Conservation (phyloP, 2,888 invertebrate species). For the Epistrophe grossulariae region DNA sequence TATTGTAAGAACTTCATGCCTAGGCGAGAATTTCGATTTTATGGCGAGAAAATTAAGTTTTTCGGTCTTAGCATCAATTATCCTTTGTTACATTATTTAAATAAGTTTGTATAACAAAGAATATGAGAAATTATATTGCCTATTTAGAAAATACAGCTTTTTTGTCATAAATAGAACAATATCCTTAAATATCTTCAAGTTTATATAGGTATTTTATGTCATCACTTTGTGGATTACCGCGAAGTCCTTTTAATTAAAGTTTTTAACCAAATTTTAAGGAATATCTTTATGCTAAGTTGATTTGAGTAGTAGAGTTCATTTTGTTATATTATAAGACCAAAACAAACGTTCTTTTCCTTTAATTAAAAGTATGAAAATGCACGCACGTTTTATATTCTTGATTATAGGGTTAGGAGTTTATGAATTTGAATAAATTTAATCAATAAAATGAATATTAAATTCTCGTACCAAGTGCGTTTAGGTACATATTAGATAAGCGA, state of each 20-base stretch:
- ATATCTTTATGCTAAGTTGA: not conserved
- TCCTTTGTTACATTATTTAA: not conserved
- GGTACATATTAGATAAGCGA: not conserved
- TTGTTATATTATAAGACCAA: not conserved
- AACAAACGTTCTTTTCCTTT: not conserved
- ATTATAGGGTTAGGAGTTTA: not conserved
- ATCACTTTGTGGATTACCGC: constrained; percentile 1
- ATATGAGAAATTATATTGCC: not conserved
- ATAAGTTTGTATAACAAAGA: not conserved
- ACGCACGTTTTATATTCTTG: not conserved
- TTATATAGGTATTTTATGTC: not conserved
- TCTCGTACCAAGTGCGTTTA: no score
- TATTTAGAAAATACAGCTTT: not conserved
- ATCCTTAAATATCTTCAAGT: not conserved
- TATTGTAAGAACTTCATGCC: no score
- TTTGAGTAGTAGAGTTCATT: not conserved
- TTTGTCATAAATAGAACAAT: not conserved
- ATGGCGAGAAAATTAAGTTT: not conserved
- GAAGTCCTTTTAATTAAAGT: constrained; percentile 7
- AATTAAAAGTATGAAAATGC: not conserved
- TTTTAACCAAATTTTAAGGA: not conserved
- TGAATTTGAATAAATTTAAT: not conserved
- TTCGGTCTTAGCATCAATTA: not conserved
- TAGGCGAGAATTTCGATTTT: not conserved
- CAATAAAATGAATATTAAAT: not conserved